phyloP scores from a whole-genome alignment of 2,888 invertebrate genomes.

The Glaucopsyche alexis region DNA sequence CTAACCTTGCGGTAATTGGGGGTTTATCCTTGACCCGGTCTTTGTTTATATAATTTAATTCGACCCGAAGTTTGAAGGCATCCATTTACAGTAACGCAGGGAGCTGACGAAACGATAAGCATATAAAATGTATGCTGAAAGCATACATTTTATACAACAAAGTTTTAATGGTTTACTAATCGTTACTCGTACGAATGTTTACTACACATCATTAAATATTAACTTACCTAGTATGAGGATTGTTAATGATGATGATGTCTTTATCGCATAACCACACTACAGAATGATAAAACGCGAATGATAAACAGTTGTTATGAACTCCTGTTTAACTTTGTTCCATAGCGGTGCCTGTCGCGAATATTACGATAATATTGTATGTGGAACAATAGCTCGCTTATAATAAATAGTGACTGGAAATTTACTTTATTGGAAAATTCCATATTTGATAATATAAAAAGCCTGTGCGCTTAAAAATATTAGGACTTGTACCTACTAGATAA shows the following conservation, averaged over 20 bases:
- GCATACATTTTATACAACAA: too few relatives aligned
- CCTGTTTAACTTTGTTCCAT: slow-evolving; percentile 10
- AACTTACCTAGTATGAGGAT: too few relatives aligned
- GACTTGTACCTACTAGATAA: too few relatives aligned
- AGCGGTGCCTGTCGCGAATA: not conserved
- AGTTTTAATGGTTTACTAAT: too few relatives aligned
- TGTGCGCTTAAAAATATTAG: too few relatives aligned
- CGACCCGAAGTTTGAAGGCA: not conserved
- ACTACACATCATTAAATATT: too few relatives aligned
- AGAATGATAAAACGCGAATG: not conserved
- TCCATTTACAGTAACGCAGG: not conserved
- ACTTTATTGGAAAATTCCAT: not conserved
- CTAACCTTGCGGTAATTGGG: slow-evolving; percentile 9
- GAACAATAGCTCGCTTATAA: not conserved
- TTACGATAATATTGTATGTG: not conserved
- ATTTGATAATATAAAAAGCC: too few relatives aligned
- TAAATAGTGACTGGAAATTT: not conserved
- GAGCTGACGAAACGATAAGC: not conserved
- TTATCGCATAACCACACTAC: not conserved
- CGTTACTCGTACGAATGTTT: too few relatives aligned
- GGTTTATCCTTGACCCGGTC: not conserved
- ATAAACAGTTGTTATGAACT: slow-evolving; percentile 3
- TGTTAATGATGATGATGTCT: not conserved
- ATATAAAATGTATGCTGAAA: too few relatives aligned
- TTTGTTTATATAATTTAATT: not conserved